Evolutionary conservation across 2,113 vertebrate species (phyloP).

Genomic region (Stercorarius parasiticus): DNA sequence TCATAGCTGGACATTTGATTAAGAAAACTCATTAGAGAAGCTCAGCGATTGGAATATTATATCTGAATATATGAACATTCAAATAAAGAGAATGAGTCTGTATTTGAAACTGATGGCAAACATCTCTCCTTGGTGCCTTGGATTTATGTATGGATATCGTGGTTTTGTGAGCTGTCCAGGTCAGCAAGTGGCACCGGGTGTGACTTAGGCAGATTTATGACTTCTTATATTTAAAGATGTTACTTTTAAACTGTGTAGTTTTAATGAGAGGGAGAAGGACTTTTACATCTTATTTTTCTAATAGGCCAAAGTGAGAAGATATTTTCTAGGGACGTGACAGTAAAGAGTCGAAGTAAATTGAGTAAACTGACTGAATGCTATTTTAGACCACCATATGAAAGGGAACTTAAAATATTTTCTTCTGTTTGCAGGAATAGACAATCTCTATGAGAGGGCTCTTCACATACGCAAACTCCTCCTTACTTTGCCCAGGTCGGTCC

Average conservation of each 20-base stretch:
- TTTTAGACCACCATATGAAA: not conserved
- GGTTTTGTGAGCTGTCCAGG: not conserved
- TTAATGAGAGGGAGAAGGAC: not conserved
- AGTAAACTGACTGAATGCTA: not conserved
- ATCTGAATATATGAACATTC: not conserved
- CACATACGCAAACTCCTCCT: slow-evolving; percentile 95
- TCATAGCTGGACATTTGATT: not conserved
- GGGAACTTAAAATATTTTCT: not conserved
- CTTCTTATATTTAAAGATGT: not conserved
- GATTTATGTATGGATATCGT: not conserved
- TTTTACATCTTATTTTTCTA: not conserved
- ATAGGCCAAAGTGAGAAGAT: not conserved
- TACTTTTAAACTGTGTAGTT: not conserved
- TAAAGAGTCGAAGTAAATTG: not conserved
- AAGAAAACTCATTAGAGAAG: not conserved
- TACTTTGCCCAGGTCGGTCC: slow-evolving; percentile 91
- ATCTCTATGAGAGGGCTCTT: slow-evolving; percentile 94
- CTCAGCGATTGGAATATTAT: not conserved
- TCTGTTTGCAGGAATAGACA: slow-evolving; percentile 88
- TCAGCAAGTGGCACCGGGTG: not conserved
- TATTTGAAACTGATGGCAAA: not conserved
- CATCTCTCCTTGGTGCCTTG: not conserved
- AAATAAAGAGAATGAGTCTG: not conserved
- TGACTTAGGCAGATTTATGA: not conserved
- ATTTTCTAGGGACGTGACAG: not conserved